Percentiles rank a stretch among this genome's conserved stretches.
Evolutionary conservation across 92 coral and sea anemone genomes (phyloP).

Genomic region (Parazoanthus atlanticus): DNA sequence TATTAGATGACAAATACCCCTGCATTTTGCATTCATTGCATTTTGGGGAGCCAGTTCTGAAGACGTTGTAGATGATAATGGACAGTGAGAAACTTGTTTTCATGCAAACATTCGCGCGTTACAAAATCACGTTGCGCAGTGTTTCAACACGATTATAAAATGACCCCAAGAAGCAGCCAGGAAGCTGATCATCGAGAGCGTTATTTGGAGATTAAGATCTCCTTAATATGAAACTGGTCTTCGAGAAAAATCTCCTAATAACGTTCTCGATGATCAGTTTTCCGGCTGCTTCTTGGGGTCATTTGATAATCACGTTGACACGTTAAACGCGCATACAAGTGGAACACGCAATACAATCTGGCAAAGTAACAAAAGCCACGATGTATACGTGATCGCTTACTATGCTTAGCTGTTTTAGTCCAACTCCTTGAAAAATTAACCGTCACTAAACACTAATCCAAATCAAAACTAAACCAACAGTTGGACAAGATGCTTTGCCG

Average conservation of each 20-base stretch:
- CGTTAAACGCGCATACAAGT: neutral
- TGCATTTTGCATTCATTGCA: neutral
- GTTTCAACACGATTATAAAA: no score
- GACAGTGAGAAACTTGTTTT: neutral
- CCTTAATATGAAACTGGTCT: no score
- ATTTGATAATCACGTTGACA: neutral
- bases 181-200: no score
- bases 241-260: neutral
- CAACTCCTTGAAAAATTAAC: neutral
- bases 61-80: no score
- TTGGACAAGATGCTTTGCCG: neutral
- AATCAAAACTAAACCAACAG: neutral
- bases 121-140: neutral
- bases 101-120: neutral
- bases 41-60: neutral
- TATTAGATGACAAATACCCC: neutral
- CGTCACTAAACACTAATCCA: neutral
- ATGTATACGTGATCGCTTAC: no score
- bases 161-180: no score
- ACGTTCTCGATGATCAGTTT: neutral
- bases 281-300: neutral
- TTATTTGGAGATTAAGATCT: no score
- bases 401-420: neutral
- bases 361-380: neutral
- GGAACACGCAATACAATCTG: neutral